Percentiles rank a stretch among this genome's conserved stretches.
Conservation (phyloP, 1,140 invertebrate species). For the Drosophila virilis region DNA sequence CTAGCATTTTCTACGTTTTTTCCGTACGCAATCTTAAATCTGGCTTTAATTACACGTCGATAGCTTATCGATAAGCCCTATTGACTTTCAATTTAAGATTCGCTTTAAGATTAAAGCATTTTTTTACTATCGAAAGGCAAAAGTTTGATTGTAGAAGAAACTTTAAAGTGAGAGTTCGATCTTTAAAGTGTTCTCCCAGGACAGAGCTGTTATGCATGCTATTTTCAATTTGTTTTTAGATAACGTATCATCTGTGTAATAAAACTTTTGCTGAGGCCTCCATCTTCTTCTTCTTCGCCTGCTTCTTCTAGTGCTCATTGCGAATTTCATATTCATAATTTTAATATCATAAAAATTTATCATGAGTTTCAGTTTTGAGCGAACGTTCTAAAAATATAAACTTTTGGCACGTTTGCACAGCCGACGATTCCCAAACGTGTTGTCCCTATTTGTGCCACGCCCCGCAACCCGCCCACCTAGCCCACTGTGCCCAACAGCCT, state of each 20-base stretch:
- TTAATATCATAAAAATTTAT: constrained; percentile 45
- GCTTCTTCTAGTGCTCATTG: constrained; percentile 1
- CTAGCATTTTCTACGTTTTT: too few relatives aligned
- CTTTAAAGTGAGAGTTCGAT: not conserved
- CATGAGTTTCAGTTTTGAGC: constrained; percentile 32
- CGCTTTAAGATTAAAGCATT: too few relatives aligned
- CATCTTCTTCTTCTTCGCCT: not conserved
- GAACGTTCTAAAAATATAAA: constrained; percentile 12
- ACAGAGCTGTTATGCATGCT: too few relatives aligned
- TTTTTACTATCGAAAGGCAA: too few relatives aligned
- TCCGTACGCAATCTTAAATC: too few relatives aligned
- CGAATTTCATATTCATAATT: constrained; percentile 45
- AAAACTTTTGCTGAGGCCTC: not conserved
- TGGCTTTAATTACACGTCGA: too few relatives aligned
- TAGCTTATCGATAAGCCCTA: too few relatives aligned
- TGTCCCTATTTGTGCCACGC: constrained; percentile 20
- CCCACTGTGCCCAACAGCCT: not conserved
- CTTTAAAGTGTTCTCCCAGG: not conserved
- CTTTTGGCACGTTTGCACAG: constrained; percentile 33
- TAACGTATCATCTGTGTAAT: not conserved
- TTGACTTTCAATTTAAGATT: too few relatives aligned
- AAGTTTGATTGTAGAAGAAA: not conserved
- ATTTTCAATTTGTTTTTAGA: not conserved
- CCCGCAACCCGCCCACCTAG: not conserved
- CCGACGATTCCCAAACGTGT: constrained; percentile 37